A percentile compares a stretch with the other conserved stretches of the same genome.
These are phyloP conservation scores for Gymnothorax javanicus DNA, from an alignment of 2,797 vertebrate species.

Conservation along the genomic window DNA sequence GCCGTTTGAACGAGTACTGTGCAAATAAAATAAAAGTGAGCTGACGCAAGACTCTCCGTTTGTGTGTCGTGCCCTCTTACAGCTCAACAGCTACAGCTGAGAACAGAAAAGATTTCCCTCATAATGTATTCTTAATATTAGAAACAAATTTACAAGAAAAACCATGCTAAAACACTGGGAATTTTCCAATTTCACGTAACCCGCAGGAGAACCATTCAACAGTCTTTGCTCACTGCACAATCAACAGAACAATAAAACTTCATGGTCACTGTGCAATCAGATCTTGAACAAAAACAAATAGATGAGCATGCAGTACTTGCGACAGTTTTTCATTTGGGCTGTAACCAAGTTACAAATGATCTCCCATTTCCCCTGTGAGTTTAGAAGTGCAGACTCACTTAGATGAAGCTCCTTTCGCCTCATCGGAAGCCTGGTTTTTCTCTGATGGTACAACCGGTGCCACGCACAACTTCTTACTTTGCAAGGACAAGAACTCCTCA, in stretches of 20 bases:
- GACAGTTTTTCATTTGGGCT: background rate
- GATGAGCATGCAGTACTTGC: background rate
- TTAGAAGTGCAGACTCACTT: background rate
- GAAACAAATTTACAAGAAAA: too few relatives aligned
- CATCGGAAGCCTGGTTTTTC: background rate
- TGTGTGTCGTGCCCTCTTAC: too few relatives aligned
- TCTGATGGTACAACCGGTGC: background rate
- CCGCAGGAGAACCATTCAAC: too few relatives aligned
- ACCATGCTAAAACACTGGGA: too few relatives aligned
- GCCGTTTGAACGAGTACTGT: too few relatives aligned
- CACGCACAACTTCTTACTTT: background rate
- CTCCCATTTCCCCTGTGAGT: background rate
- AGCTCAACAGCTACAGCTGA: too few relatives aligned
- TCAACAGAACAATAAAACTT: background rate
- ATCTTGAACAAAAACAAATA: background rate
- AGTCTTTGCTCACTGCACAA: too few relatives aligned
- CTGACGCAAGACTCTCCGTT: too few relatives aligned
- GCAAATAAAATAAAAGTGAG: too few relatives aligned
- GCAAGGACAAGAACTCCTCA: conserved; percentile 17
- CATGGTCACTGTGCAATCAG: background rate
- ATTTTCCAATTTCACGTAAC: too few relatives aligned
- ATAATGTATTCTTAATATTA: too few relatives aligned
- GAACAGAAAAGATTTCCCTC: too few relatives aligned
- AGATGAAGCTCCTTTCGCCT: background rate
- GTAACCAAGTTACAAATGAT: background rate